Percentiles rank a stretch among this genome's conserved stretches.
phyloP scores from a whole-genome alignment of 2,113 vertebrate species.

The Fulica atra region DNA sequence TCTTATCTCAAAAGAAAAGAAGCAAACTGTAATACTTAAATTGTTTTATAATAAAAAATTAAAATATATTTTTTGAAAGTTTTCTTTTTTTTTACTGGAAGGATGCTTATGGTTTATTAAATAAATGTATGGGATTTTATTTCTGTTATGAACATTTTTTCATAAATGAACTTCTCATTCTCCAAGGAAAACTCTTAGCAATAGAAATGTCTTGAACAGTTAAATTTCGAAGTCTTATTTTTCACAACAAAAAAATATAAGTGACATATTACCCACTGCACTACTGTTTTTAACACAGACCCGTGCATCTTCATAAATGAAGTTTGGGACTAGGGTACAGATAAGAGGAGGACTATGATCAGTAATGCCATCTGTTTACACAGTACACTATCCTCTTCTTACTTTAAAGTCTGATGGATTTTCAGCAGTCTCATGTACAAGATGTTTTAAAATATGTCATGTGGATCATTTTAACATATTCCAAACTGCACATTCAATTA shows the following conservation, averaged over 20 bases:
- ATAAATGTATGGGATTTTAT: accelerated
- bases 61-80: not conserved
- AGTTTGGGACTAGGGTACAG: not conserved
- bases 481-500: conserved; percentile 1
- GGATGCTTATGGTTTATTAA: not conserved
- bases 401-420: not conserved
- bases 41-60: not conserved
- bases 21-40: not conserved
- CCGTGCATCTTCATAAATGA: not conserved
- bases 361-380: not conserved
- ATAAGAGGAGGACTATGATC: not conserved
- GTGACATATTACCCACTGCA: not conserved
- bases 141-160: not conserved
- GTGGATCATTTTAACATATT: conserved; percentile 12
- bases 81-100: not conserved
- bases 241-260: not conserved
- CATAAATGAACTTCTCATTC: not conserved
- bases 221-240: not conserved
- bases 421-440: not conserved
- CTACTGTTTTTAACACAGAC: not conserved
- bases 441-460: not conserved
- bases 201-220: not conserved
- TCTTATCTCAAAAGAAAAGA: not conserved
- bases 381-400: not conserved
- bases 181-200: not conserved